Conservation (phyloP, 2,113 vertebrate species). For the Ranitomeya variabilis region DNA sequence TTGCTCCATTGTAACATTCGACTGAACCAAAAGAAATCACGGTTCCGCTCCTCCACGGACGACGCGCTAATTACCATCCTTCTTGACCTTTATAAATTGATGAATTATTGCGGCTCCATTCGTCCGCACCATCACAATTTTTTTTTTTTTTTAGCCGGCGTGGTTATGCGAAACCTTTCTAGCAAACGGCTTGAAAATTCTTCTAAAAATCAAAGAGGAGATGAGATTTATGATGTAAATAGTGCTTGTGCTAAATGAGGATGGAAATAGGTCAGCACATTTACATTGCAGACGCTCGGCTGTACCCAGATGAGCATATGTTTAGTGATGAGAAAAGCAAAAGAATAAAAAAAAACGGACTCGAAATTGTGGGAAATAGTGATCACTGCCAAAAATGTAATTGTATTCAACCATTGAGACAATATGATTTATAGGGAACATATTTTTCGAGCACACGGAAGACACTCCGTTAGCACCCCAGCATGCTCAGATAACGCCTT, state of each 20-base stretch:
- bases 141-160: neutral
- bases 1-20: neutral
- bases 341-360: neutral
- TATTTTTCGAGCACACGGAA: too few species aligned
- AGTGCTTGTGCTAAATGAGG: neutral
- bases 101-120: neutral
- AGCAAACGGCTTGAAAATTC: neutral
- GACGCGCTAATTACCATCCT: neutral
- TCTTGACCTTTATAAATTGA: constrained; percentile 23
- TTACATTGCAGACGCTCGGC: constrained; percentile 1
- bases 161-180: neutral
- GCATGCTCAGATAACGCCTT: too few species aligned
- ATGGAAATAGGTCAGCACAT: constrained; percentile 28
- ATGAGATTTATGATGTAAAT: constrained; percentile 19
- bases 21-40: neutral
- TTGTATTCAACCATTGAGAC: neutral
- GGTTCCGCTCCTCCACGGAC: neutral
- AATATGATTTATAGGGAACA: too few species aligned
- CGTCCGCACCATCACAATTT: neutral
- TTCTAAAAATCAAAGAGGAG: neutral
- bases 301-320: neutral
- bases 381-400: neutral
- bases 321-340: neutral
- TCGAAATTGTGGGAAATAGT: neutral
- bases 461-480: too few species aligned